Conservation (phyloP, 1,140 invertebrate species). For the Neodiprion pinetum region DNA sequence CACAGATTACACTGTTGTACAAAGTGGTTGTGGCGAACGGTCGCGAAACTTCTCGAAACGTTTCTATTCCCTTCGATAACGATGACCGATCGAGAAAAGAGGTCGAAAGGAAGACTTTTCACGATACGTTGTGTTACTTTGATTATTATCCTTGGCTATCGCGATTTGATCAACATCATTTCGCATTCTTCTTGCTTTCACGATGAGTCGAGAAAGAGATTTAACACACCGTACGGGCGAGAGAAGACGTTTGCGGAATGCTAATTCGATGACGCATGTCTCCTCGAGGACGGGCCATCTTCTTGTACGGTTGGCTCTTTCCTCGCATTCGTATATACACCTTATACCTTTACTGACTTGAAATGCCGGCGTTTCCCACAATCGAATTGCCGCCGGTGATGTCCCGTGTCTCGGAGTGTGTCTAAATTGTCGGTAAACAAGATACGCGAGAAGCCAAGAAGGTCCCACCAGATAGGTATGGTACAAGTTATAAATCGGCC, state of each 20-base stretch:
- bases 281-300: background rate
- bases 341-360: background rate
- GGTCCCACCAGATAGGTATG: no score
- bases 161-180: no score
- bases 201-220: background rate
- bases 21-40: no score
- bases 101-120: no score
- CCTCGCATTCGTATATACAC: no score
- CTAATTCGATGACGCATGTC: conserved; percentile 4
- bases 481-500: no score
- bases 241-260: background rate
- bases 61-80: no score
- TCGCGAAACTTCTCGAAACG: no score
- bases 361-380: background rate
- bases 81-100: no score
- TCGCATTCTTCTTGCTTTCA: background rate
- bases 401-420: background rate
- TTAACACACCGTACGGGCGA: background rate
- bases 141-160: no score
- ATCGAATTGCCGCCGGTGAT: background rate
- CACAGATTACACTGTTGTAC: no score
- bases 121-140: no score
- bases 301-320: background rate
- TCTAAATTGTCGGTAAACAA: background rate
- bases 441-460: background rate